Percentiles rank a stretch among this genome's conserved stretches.
Conservation (phyloP, 2,888 invertebrate species). For the Osmoderma eremita region DNA sequence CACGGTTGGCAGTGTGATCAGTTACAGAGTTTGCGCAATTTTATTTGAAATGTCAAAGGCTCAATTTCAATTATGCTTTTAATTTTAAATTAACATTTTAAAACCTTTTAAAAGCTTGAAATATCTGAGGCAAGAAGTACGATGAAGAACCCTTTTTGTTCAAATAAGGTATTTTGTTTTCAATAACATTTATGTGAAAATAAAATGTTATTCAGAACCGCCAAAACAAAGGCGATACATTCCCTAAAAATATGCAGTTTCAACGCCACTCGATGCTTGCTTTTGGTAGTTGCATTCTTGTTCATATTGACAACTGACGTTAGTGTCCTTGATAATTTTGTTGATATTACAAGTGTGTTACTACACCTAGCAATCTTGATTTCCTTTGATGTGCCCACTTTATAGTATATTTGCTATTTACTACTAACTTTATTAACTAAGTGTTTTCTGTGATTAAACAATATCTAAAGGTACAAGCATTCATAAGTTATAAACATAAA, state of each 20-base stretch:
- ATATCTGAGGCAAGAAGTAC: too few relatives aligned
- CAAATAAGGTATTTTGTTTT: too few relatives aligned
- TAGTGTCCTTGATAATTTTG: conserved; percentile 46
- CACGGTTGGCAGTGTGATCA: background rate
- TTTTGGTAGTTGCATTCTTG: conserved; percentile 12
- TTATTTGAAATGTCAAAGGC: background rate
- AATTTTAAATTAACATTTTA: too few relatives aligned
- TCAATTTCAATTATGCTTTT: too few relatives aligned
- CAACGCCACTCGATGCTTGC: background rate
- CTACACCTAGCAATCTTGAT: conserved; percentile 41
- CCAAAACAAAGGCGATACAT: too few relatives aligned
- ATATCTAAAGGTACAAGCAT: conserved; percentile 21
- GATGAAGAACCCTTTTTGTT: too few relatives aligned
- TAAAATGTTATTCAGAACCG: too few relatives aligned
- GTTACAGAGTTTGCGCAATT: background rate
- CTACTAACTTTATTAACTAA: conserved; percentile 1
- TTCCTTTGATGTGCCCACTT: conserved; percentile 36
- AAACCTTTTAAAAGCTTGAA: too few relatives aligned
- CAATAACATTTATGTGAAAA: too few relatives aligned
- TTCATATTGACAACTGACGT: conserved; percentile 39
- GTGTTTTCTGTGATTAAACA: background rate
- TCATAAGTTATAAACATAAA: conserved; percentile 14
- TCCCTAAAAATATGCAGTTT: too few relatives aligned
- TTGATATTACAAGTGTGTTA: conserved; percentile 43
- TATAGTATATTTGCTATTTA: conserved; percentile 35